phyloP scores from a whole-genome alignment of 2,888 invertebrate species.

The Meteorus colon region DNA sequence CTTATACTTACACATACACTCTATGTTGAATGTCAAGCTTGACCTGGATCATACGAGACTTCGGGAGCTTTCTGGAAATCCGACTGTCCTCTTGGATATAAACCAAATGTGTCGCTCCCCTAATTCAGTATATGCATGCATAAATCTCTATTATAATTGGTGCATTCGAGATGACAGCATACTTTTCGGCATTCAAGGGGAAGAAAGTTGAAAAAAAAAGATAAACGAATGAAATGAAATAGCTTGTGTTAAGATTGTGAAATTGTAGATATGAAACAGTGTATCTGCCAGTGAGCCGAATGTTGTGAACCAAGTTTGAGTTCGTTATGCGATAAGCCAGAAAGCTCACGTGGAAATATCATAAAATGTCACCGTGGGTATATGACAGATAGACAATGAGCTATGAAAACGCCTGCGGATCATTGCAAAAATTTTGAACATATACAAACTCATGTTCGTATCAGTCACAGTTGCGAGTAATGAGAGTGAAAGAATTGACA shows the following conservation, averaged over 20 bases:
- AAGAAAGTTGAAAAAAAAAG: not conserved
- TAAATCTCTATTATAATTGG: slow-evolving; percentile 18
- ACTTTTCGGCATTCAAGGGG: not conserved
- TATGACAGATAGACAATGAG: slow-evolving; percentile 30
- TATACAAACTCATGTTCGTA: not conserved
- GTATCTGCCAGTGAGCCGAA: slow-evolving; percentile 33
- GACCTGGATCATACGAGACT: slow-evolving; percentile 26
- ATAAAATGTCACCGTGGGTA: slow-evolving; percentile 43
- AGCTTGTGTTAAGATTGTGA: slow-evolving; percentile 6
- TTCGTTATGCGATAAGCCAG: slow-evolving; percentile 49
- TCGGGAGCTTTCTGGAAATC: slow-evolving; percentile 8
- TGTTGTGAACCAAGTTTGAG: slow-evolving; percentile 44
- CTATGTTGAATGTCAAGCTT: slow-evolving; percentile 6
- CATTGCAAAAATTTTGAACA: slow-evolving; percentile 30
- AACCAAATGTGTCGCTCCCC: not conserved
- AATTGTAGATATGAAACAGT: slow-evolving; percentile 30
- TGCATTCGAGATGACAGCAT: not conserved
- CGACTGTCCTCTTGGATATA: slow-evolving; percentile 29
- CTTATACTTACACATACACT: not conserved
- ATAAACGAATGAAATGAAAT: not conserved
- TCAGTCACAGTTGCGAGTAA: not conserved
- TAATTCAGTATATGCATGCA: not conserved
- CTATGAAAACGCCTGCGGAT: slow-evolving; percentile 23
- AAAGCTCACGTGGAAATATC: slow-evolving; percentile 28
- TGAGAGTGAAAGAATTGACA: not conserved